Conservation (phyloP, 2,113 vertebrate species). For the Paraplagusia blochii region DNA sequence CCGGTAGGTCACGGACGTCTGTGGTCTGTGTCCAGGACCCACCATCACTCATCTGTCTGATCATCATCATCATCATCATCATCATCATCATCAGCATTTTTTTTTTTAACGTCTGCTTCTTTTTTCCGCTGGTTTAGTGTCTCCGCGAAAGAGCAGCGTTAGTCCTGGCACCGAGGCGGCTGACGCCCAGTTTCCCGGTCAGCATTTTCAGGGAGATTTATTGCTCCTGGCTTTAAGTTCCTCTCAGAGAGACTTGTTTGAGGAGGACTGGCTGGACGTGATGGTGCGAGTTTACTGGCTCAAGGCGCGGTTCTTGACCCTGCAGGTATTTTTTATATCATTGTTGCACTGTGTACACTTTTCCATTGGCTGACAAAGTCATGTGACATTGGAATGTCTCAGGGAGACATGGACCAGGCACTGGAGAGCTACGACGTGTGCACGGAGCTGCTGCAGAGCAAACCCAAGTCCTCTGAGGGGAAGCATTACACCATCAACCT, state of each 20-base stretch:
- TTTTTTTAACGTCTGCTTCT: too few relatives aligned
- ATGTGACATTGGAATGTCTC: too few relatives aligned
- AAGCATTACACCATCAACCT: slow-evolving; percentile 77
- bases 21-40: too few relatives aligned
- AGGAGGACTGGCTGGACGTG: slow-evolving; percentile 85
- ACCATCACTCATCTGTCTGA: too few relatives aligned
- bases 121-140: slow-evolving; percentile 72
- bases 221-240: slow-evolving; percentile 87
- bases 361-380: too few relatives aligned
- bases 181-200: slow-evolving; percentile 84
- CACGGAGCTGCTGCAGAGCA: slow-evolving; percentile 84
- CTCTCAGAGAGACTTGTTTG: slow-evolving; percentile 88
- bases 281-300: slow-evolving; percentile 92
- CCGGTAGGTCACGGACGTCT: slow-evolving; percentile 68
- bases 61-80: too few relatives aligned
- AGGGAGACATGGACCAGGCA: slow-evolving; percentile 98
- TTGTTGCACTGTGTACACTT: not conserved
- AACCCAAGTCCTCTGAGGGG: slow-evolving; percentile 62
- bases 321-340: slow-evolving; percentile 80
- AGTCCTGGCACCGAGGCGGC: slow-evolving; percentile 71
- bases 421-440: slow-evolving; percentile 94
- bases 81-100: too few relatives aligned
- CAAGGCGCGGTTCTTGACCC: slow-evolving; percentile 88
- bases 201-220: slow-evolving; percentile 86
- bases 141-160: slow-evolving; percentile 79